Base-by-base conservation (phyloP, 2,113 vertebrate genomes). In the Lepus timidus region DNA sequence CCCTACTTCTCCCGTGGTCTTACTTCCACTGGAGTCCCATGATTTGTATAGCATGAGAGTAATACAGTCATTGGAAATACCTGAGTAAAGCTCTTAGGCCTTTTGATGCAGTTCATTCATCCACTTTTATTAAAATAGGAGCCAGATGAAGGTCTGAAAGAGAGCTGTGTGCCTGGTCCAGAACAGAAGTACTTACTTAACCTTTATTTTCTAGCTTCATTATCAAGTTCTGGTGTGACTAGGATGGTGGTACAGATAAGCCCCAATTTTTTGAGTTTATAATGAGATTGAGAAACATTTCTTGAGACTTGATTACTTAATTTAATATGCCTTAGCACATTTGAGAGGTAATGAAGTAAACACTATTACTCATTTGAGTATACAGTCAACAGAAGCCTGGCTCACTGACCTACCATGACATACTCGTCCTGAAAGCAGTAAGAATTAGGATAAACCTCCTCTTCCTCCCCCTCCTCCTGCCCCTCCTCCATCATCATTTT, bases 401-500 rank as follows among this genome's bases (percentile, higher is more conserved):
- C 95, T 58, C 55, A 23, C 8, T 90, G 88, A 94, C 13, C 55
- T 58, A 17, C 17, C 12, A 55, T 90, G 82, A 91, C 61, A 90
- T 89, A 83, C 33, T 80, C 64, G 79, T 67, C 88, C 64, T 88
- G 6, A 51, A 95, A 93, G 88, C 65, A 85, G 0, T 79, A 78
- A 94, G 55, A 91, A 88, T 2, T 36, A 52, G 78, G 81, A 86
- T 79, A 84, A 68, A 91, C 31, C 98, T 99, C 99, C 97, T 99
- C 99, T 95, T 99, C 99, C 0, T 99, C 99, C 97, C 99, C 99
- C 99, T 99, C 14, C 7, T 99, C 99, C 9, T 99, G 97, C 36
- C 14, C 55, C 55, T 44, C 27, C 36, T 64, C 25, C 4, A 27
- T 85, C n/a, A 33, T n/a, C 19, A 31, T 33, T 19, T 55, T 99